phyloP scores from a whole-genome alignment of 2,113 vertebrate genomes.

The Lonchura striata region DNA sequence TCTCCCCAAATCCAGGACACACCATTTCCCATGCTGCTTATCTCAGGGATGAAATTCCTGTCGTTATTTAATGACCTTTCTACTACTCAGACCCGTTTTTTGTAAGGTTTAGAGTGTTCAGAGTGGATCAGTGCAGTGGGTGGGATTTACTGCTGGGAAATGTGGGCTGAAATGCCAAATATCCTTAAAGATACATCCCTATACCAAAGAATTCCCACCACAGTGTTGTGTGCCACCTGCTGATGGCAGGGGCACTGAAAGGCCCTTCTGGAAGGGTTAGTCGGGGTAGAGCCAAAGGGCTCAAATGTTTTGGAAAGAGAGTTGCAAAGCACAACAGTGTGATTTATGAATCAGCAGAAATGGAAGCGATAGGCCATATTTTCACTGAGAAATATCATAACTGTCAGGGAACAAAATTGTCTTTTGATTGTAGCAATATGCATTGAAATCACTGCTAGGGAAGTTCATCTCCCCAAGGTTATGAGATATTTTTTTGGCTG shows the following conservation, averaged over 20 bases:
- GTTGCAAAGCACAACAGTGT: background rate
- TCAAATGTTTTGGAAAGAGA: background rate
- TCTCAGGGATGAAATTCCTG: background rate
- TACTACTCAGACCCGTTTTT: fast-evolving
- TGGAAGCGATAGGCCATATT: background rate
- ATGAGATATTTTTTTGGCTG: constrained; percentile 12
- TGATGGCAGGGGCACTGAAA: background rate
- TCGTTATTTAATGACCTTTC: background rate
- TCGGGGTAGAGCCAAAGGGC: background rate
- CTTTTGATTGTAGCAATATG: constrained; percentile 57
- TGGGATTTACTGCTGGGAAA: background rate
- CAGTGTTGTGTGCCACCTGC: fast-evolving
- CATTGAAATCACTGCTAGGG: constrained; percentile 30
- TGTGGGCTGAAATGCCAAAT: background rate
- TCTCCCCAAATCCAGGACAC: background rate
- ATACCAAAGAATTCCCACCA: background rate
- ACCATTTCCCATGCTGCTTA: background rate
- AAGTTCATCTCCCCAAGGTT: constrained; percentile 54
- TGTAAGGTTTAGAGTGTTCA: background rate
- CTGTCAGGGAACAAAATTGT: constrained; percentile 50
- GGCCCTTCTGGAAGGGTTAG: background rate
- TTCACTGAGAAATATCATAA: constrained; percentile 31
- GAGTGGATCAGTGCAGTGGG: fast-evolving
- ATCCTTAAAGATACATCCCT: fast-evolving
- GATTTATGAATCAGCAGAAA: constrained; percentile 51